Evolutionary conservation across 2,797 vertebrate genomes (phyloP), one percentile per base, ranked within the genome.

Genomic region (Pogoniulus pusillus): DNA sequence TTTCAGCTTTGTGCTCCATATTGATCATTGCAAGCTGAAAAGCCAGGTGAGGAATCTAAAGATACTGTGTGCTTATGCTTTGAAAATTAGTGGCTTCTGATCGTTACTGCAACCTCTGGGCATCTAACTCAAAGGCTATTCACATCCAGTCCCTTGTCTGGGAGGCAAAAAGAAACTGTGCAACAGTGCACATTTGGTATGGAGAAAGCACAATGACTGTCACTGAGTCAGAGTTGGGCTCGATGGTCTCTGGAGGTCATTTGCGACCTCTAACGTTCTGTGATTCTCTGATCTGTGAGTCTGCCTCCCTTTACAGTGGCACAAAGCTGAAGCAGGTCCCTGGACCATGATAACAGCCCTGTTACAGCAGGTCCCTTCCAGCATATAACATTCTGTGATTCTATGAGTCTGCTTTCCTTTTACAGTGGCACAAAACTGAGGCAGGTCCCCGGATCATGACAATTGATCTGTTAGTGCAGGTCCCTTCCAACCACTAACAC

Each of bases 91-190:
- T 55, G 23, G 9, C 62, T 93, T 90, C 41, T 79, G 64, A 88
- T 75, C 41, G 91, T 79, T 37, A 41, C 32, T 80, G 72, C 91
- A 94, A 90, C 82, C 84, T 90, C 93, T 87, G 79, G 86, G 75
- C 73, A 87, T 78, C 23, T 53, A 76, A 90, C 71, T 17, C 57
- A 80, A 82, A 81, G 4, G 18, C 58, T 81, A 82, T 76, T 83
- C 70, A 72, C 88, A 70, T 87, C 76, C 89, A 87, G 75, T 90
- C 72, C 83, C 82, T 95, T 85, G 65, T 35, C 73, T 72, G 29
- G 63, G 59, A 91, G 60, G 59, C 27, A 82, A 84, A 94, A 79
- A 90, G 58, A 39, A 45, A 0, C 1, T 75, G 30, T 71, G 78
- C 71, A 88, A 88, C 74, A 90, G 66, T 84, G 91, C 85, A 83